Conservation (phyloP, 1,140 invertebrate species). For the Pachypeltis micranthus region DNA sequence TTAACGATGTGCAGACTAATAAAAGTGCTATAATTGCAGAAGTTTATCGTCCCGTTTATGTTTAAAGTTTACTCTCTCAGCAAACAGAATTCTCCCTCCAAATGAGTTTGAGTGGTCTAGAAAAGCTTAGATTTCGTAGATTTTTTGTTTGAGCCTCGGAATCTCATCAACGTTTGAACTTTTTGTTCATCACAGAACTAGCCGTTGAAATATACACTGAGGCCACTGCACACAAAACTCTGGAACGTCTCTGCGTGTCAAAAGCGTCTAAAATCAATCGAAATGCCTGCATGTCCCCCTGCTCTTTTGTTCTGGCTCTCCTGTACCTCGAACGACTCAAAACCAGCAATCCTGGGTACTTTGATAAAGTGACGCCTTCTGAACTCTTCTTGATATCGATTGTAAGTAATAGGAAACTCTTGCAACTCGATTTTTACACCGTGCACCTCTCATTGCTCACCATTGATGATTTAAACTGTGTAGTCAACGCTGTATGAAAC, state of each 20-base stretch:
- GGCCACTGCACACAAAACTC: constrained; percentile 46
- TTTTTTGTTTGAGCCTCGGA: too few relatives aligned
- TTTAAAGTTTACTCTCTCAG: too few relatives aligned
- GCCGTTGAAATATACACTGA: constrained; percentile 70
- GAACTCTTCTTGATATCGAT: constrained; percentile 85
- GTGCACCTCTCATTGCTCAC: too few relatives aligned
- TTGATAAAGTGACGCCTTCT: constrained; percentile 65
- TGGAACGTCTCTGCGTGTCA: constrained; percentile 66
- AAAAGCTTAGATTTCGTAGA: too few relatives aligned
- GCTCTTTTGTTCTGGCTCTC: constrained; percentile 66
- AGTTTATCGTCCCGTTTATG: too few relatives aligned
- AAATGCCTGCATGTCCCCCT: constrained; percentile 73
- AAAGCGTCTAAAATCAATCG: constrained; percentile 64
- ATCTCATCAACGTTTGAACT: too few relatives aligned
- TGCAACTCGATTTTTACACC: neutral
- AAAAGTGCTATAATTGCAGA: too few relatives aligned
- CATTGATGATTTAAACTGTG: too few relatives aligned
- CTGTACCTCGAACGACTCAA: constrained; percentile 79
- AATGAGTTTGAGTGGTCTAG: too few relatives aligned
- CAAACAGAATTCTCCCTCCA: too few relatives aligned
- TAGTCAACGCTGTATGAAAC: too few relatives aligned
- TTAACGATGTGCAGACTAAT: too few relatives aligned
- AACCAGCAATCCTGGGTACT: constrained; percentile 66
- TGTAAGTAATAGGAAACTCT: constrained; percentile 46
- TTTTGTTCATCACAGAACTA: constrained; percentile 64